These are phyloP conservation scores for Otus sunia DNA, from an alignment of 2,113 vertebrate genomes.

Conservation along the genomic window DNA sequence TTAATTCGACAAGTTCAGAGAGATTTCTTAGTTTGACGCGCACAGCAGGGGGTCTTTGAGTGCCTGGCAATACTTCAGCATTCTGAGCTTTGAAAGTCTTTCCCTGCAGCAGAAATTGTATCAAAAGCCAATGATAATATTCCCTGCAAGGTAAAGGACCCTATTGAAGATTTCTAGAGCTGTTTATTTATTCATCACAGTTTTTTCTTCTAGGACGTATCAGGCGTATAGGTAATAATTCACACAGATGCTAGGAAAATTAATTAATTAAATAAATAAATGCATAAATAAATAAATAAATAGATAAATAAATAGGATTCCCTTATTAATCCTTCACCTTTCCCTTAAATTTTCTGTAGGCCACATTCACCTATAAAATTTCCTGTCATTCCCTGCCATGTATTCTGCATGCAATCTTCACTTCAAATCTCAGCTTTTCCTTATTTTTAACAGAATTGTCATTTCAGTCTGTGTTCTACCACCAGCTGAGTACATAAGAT, in stretches of 20 bases:
- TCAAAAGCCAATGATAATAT: slow-evolving; percentile 96
- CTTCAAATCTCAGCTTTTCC: slow-evolving; percentile 59
- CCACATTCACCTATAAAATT: slow-evolving; percentile 64
- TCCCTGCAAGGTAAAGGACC: slow-evolving; percentile 87
- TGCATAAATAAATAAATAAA: slow-evolving; percentile 18
- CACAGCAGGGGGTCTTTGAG: slow-evolving; percentile 93
- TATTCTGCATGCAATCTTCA: slow-evolving; percentile 44
- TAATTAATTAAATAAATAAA: slow-evolving; percentile 55
- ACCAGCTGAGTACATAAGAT: slow-evolving; percentile 82
- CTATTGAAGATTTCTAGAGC: slow-evolving; percentile 86
- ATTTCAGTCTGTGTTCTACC: slow-evolving; percentile 74
- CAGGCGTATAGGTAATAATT: slow-evolving; percentile 80
- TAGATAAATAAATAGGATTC: neutral
- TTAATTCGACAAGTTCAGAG: slow-evolving; percentile 97
- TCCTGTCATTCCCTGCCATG: slow-evolving; percentile 48
- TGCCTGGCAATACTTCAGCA: slow-evolving; percentile 84
- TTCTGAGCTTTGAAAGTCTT: slow-evolving; percentile 92
- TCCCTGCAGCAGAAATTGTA: slow-evolving; percentile 90
- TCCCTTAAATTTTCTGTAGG: slow-evolving; percentile 52
- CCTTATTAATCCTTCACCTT: slow-evolving; percentile 73
- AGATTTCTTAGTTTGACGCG: slow-evolving; percentile 94
- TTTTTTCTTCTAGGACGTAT: slow-evolving; percentile 82
- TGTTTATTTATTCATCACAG: slow-evolving; percentile 92
- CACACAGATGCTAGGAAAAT: slow-evolving; percentile 74
- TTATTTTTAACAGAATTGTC: slow-evolving; percentile 70